These are phyloP conservation scores for Clinocottus analis DNA, from an alignment of 2,113 vertebrate genomes.

Conservation along the genomic window DNA sequence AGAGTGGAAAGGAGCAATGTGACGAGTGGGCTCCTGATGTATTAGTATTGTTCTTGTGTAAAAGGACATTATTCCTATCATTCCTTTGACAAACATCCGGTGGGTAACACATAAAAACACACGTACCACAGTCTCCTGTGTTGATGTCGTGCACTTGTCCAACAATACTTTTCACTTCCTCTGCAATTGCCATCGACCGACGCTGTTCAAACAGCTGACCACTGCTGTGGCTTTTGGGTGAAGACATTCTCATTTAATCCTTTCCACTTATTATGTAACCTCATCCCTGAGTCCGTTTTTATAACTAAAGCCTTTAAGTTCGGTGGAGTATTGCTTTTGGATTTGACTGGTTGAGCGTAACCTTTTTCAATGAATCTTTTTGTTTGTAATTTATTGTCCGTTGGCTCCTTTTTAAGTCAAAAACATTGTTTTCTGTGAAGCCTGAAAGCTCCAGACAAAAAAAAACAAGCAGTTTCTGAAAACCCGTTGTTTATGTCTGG, in stretches of 20 bases:
- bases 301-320: constrained; percentile 14
- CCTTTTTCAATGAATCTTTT: background rate
- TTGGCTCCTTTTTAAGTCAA: constrained; percentile 1
- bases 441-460: constrained; percentile 10
- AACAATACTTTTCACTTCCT: background rate
- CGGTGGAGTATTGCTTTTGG: background rate
- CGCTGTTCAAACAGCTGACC: background rate
- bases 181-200: background rate
- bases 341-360: background rate
- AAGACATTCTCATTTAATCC: background rate
- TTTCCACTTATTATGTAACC: background rate
- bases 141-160: background rate
- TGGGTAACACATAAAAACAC: background rate
- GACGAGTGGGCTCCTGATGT: background rate
- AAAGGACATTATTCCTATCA: background rate
- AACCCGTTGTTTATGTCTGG: constrained; percentile 20
- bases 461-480: background rate
- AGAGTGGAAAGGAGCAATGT: background rate
- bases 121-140: background rate
- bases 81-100: background rate
- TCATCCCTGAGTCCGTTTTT: background rate
- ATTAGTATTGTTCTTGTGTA: background rate
- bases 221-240: background rate
- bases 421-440: constrained; percentile 6
- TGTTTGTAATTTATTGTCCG: background rate